phyloP scores from a whole-genome alignment of 2,888 invertebrate genomes.

The Cerceris rybyensis region DNA sequence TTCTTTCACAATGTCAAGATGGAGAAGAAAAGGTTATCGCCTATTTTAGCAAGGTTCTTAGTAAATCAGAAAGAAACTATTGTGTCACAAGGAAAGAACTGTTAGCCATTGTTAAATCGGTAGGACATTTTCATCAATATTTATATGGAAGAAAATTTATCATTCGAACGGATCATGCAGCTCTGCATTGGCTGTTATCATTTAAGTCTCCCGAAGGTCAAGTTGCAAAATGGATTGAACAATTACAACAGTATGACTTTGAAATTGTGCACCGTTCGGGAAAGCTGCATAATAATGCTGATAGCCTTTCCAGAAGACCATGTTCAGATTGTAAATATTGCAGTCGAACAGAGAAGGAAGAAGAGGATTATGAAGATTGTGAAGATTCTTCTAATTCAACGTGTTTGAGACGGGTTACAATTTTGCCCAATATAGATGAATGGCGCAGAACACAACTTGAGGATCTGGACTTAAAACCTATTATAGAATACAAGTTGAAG shows the following conservation, averaged over 20 bases:
- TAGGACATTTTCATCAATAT: conserved; percentile 17
- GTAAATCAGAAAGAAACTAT: conserved; percentile 2
- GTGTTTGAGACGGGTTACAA: too few species aligned
- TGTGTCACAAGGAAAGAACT: not conserved
- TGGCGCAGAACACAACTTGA: not conserved
- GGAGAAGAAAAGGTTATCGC: conserved; percentile 3
- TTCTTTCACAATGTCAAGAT: not conserved
- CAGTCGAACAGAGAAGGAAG: not conserved
- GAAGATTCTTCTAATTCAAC: not conserved
- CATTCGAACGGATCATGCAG: not conserved
- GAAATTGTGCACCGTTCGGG: too few species aligned
- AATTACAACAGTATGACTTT: too few species aligned
- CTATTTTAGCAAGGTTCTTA: not conserved
- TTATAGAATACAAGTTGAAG: not conserved
- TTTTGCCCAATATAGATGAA: not conserved
- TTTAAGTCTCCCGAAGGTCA: conserved; percentile 5
- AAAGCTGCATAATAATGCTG: too few species aligned
- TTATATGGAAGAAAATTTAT: conserved; percentile 1
- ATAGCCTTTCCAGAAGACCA: too few species aligned
- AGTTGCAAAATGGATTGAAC: too few species aligned
- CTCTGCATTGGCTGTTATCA: not conserved
- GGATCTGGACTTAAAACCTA: not conserved
- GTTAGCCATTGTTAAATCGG: not conserved
- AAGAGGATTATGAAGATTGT: too few species aligned
- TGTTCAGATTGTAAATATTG: not conserved